These are phyloP conservation scores for Nymphalis polychloros DNA, from an alignment of 2,888 invertebrate genomes.

Conservation along the genomic window DNA sequence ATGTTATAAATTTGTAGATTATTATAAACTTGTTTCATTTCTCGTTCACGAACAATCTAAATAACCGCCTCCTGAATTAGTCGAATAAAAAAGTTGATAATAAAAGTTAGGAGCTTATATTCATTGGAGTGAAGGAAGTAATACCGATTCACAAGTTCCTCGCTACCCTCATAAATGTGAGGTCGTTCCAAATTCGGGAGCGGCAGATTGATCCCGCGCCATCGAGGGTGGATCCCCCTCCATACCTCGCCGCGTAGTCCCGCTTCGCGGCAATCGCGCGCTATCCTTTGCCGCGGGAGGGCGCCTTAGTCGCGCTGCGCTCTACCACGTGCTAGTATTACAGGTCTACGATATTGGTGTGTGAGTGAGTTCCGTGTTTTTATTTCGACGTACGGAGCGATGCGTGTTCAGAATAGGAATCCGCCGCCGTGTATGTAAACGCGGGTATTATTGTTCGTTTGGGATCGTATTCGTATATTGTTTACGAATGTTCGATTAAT, in stretches of 20 bases:
- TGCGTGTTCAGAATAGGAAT: conserved; percentile 73
- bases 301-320: conserved; percentile 58
- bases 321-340: conserved; percentile 53
- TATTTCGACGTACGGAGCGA: conserved; percentile 63
- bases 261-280: conserved; percentile 72
- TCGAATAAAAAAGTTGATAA: conserved; percentile 25
- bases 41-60: conserved; percentile 14
- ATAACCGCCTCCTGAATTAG: conserved; percentile 17
- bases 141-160: conserved; percentile 30
- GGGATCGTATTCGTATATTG: conserved; percentile 65
- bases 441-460: conserved; percentile 67
- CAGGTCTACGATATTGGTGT: conserved; percentile 50
- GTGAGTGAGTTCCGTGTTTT: conserved; percentile 70
- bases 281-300: conserved; percentile 76
- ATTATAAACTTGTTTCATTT: conserved; percentile 60
- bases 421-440: conserved; percentile 64
- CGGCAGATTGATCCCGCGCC: conserved; percentile 61
- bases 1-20: conserved; percentile 70
- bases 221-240: conserved; percentile 70
- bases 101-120: conserved; percentile 27
- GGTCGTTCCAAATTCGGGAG: conserved; percentile 49
- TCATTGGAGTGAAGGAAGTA: conserved; percentile 29
- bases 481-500: conserved; percentile 50
- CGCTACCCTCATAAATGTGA: conserved; percentile 50
- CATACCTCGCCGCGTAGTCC: conserved; percentile 53